A percentile compares a stretch with the other conserved stretches of the same genome.
These are phyloP conservation scores for Saccopteryx bilineata DNA, from an alignment of 2,113 vertebrate species.

Conservation along the genomic window DNA sequence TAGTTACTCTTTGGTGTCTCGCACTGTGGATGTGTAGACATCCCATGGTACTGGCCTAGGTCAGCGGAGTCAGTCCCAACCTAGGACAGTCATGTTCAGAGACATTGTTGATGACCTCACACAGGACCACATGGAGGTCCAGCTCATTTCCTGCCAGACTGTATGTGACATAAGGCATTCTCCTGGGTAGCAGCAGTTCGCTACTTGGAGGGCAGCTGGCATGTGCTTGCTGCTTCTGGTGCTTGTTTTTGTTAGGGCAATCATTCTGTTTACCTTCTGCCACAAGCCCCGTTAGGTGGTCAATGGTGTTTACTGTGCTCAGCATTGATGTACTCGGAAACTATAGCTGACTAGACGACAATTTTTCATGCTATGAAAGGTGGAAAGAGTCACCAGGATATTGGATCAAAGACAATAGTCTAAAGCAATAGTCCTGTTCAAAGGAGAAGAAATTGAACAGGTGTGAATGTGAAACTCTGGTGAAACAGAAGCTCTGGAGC, in stretches of 20 bases:
- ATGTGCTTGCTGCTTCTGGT: not conserved
- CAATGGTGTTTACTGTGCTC: not conserved
- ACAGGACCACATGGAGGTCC: not conserved
- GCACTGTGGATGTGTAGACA: not conserved
- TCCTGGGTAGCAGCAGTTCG: not conserved
- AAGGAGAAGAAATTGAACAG: slow-evolving; percentile 17
- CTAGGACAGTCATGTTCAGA: not conserved
- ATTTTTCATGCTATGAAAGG: slow-evolving; percentile 33
- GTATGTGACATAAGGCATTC: not conserved
- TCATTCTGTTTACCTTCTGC: slow-evolving; percentile 25
- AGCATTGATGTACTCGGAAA: not conserved
- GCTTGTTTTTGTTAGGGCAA: not conserved
- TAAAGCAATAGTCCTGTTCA: slow-evolving; percentile 8
- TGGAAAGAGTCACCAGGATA: slow-evolving; percentile 4
- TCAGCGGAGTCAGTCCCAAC: not conserved
- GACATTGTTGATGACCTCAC: not conserved
- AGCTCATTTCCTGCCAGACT: not conserved
- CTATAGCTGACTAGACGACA: not conserved
- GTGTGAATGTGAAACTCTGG: not conserved
- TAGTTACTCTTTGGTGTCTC: not conserved
- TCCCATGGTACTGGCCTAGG: not conserved
- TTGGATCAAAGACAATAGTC: slow-evolving; percentile 42
- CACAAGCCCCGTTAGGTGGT: slow-evolving; percentile 37
- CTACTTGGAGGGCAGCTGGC: not conserved
- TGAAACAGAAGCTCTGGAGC: not conserved